Base-by-base conservation (phyloP, 2,797 vertebrate genomes). In the Manis javanica region DNA sequence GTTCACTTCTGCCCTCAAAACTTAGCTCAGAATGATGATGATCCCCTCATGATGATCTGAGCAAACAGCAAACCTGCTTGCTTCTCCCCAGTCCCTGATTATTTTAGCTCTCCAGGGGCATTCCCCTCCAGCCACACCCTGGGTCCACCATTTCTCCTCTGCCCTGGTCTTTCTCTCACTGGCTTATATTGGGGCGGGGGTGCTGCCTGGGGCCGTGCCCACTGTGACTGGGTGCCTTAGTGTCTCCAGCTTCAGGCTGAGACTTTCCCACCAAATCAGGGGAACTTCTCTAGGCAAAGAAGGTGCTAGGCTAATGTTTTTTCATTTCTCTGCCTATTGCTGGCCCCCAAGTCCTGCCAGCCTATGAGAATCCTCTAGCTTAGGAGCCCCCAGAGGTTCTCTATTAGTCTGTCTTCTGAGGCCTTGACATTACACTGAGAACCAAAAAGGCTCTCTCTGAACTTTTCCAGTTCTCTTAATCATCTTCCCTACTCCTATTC, bases 401-500 rank as follows among this genome's bases (percentile, higher is more conserved):
- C 61, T 34, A 31, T 46, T 9, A 49, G 37, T 18, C 64, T 87
- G 24, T 87, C 55, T 92, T 81, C 87, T 86, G 51, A 90, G 61
- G 23, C 74, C n/a, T 83, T 49, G 69, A 10, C 15, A 68, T 51
- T 75, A 91, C 69, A 64, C 0, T 59, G 18, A 90, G 61, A 96
- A 91, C 55, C 34, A 24, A 37, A 82, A 74, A 34, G 23, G 46
- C 9, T 87, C 85, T 88, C 82, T 64, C 66, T 66, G 39, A n/a
- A 55, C 31, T 84, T 82, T 95, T 63, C 63, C 63, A 90, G 34
- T 72, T 72, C 49, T 91, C 61, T 71, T 87, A 53, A 51, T 85
- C n/a, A 74, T 49, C 19, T 16, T 69, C 51, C 37, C 10, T 57
- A 8, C 5, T 3, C 55, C 46, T 63, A 12, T 55, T 46, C 81